These are phyloP conservation scores for Sesia apiformis DNA, from an alignment of 2,888 invertebrate species.

Conservation along the genomic window DNA sequence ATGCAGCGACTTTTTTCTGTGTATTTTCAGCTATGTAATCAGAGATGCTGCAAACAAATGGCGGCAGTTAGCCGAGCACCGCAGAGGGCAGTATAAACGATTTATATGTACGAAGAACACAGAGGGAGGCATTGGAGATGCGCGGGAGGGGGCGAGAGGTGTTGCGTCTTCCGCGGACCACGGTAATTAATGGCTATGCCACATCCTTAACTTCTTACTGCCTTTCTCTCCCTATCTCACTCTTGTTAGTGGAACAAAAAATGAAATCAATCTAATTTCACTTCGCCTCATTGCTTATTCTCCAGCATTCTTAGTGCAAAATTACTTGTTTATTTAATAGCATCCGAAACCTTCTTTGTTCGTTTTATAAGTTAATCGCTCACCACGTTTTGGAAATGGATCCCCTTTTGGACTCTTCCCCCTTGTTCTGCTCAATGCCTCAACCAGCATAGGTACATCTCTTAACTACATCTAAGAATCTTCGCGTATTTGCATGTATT, in stretches of 20 bases:
- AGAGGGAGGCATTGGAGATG: constrained; percentile 6
- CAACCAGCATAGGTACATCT: too few species aligned
- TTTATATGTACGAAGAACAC: constrained; percentile 42
- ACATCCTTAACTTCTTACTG: background rate
- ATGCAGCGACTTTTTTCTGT: constrained; percentile 7
- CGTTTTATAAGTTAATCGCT: too few species aligned
- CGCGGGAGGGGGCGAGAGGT: constrained; percentile 8
- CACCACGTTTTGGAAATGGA: too few species aligned
- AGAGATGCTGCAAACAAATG: constrained; percentile 62
- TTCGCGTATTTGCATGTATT: too few species aligned
- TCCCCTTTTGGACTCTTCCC: too few species aligned
- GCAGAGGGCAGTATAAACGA: constrained; percentile 51
- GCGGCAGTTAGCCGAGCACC: constrained; percentile 60
- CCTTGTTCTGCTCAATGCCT: too few species aligned
- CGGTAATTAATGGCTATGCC: constrained; percentile 5
- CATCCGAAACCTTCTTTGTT: too few species aligned
- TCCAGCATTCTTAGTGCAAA: too few species aligned
- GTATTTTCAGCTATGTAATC: constrained; percentile 46
- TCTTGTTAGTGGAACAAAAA: background rate
- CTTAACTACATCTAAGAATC: too few species aligned
- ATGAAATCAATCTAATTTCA: too few species aligned
- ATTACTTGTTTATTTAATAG: too few species aligned
- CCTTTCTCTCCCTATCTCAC: background rate
- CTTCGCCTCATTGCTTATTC: too few species aligned
- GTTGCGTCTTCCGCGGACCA: constrained; percentile 7